These are phyloP conservation scores for Alsophila aescularia DNA, from an alignment of 2,888 invertebrate genomes.

Conservation along the genomic window DNA sequence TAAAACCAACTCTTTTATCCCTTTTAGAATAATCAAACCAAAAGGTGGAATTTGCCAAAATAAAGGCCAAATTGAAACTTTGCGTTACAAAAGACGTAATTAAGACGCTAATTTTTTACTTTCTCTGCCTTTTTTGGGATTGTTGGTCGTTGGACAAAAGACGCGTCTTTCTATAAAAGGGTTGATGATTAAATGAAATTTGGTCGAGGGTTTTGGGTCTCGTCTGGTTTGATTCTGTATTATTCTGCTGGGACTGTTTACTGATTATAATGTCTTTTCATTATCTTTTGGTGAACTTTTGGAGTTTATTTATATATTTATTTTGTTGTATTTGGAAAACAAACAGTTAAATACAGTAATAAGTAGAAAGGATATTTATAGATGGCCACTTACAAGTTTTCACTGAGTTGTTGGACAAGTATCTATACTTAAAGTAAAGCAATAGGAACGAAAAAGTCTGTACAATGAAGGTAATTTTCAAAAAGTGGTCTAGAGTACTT, in stretches of 20 bases:
- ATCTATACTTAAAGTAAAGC: too few species aligned
- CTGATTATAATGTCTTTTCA: too few species aligned
- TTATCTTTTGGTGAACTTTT: too few species aligned
- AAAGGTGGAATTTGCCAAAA: constrained; percentile 12
- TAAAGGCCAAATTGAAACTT: constrained; percentile 12
- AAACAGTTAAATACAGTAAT: too few species aligned
- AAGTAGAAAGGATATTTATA: too few species aligned
- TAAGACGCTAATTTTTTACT: constrained; percentile 25
- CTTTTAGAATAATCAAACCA: constrained; percentile 1
- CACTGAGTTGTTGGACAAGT: too few species aligned
- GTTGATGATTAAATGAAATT: constrained; percentile 13
- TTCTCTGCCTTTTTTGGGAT: not conserved
- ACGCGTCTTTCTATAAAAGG: constrained; percentile 13
- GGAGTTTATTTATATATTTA: too few species aligned
- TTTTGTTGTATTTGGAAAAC: too few species aligned
- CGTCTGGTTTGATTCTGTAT: not conserved
- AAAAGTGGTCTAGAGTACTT: too few species aligned
- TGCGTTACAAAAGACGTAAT: constrained; percentile 19
- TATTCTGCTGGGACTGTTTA: not conserved
- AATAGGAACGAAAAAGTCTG: too few species aligned
- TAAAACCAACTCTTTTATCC: not conserved
- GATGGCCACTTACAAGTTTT: too few species aligned
- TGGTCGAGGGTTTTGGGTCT: not conserved
- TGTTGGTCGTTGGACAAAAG: constrained; percentile 13
- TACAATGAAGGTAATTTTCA: too few species aligned